phyloP scores from a whole-genome alignment of 2,797 vertebrate species.

The Cossypha heuglini region DNA sequence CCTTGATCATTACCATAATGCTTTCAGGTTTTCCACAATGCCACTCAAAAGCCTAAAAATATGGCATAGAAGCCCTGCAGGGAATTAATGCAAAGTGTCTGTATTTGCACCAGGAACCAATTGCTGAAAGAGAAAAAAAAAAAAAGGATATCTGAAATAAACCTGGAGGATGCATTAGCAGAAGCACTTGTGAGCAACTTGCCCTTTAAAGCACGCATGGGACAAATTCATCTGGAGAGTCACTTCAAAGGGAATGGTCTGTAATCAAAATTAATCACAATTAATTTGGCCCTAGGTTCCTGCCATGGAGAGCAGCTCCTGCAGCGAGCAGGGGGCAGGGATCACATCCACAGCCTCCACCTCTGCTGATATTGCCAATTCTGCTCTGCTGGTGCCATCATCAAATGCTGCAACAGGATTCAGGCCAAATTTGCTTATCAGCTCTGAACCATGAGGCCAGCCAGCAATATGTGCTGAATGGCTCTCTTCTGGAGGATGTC shows the following conservation, averaged over 20 bases:
- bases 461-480: conserved; percentile 30
- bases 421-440: conserved; percentile 47
- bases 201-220: neutral
- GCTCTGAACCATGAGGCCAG: conserved; percentile 24
- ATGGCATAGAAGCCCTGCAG: neutral
- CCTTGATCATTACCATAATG: conserved; percentile 18
- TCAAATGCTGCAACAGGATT: conserved; percentile 11
- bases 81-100: conserved; percentile 13
- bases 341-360: neutral
- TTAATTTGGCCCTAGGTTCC: conserved; percentile 24
- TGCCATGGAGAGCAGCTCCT: neutral
- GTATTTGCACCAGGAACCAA: neutral
- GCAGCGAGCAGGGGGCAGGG: neutral
- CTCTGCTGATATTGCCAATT: neutral
- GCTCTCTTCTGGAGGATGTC: conserved; percentile 10
- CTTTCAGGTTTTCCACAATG: conserved; percentile 13
- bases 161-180: conserved; percentile 26
- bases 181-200: conserved; percentile 27
- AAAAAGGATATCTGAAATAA: neutral
- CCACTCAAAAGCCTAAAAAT: conserved; percentile 34
- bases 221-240: conserved; percentile 35
- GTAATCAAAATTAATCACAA: conserved; percentile 47
- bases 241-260: conserved; percentile 27
- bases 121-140: neutral
- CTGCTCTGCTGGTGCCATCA: neutral